phyloP scores from a whole-genome alignment of 2,113 vertebrate species.

The Eleginops maclovinus region DNA sequence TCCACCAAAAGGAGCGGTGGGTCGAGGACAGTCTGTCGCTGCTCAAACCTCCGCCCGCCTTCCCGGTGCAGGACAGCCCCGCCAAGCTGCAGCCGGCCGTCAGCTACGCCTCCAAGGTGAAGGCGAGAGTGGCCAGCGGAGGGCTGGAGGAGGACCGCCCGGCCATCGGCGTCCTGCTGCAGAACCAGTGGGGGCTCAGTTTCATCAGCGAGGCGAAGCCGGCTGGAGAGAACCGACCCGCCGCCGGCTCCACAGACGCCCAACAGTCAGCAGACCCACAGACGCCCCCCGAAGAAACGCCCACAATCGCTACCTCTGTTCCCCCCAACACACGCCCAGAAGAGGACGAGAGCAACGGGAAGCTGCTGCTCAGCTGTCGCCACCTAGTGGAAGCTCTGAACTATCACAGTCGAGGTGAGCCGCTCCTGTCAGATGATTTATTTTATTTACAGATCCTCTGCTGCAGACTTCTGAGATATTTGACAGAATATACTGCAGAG shows the following conservation, averaged over 20 bases:
- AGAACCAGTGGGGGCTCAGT: constrained; percentile 90
- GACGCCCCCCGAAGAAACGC: constrained; percentile 38
- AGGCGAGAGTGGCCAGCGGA: constrained; percentile 77
- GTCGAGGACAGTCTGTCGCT: constrained; percentile 84
- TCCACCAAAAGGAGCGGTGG: constrained; percentile 79
- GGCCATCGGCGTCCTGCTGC: constrained; percentile 86
- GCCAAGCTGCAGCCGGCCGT: constrained; percentile 88
- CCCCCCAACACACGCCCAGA: constrained; percentile 38
- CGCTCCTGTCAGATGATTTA: fast-evolving
- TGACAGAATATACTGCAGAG: too few relatives aligned
- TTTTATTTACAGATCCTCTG: too few relatives aligned
- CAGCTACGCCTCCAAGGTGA: constrained; percentile 91
- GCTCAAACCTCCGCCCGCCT: constrained; percentile 87
- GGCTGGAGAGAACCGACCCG: constrained; percentile 39
- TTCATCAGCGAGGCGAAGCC: constrained; percentile 86
- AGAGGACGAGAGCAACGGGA: constrained; percentile 69
- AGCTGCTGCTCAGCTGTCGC: constrained; percentile 84
- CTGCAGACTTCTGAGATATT: too few relatives aligned
- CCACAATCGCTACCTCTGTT: constrained; percentile 28
- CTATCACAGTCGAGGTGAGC: constrained; percentile 83
- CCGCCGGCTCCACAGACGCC: constrained; percentile 31
- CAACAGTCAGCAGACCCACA: constrained; percentile 39
- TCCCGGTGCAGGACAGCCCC: constrained; percentile 89
- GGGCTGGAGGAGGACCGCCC: constrained; percentile 80
- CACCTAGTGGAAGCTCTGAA: constrained; percentile 83